Base-by-base conservation (phyloP, 2,888 invertebrate species). In the Yponomeuta sedellus region DNA sequence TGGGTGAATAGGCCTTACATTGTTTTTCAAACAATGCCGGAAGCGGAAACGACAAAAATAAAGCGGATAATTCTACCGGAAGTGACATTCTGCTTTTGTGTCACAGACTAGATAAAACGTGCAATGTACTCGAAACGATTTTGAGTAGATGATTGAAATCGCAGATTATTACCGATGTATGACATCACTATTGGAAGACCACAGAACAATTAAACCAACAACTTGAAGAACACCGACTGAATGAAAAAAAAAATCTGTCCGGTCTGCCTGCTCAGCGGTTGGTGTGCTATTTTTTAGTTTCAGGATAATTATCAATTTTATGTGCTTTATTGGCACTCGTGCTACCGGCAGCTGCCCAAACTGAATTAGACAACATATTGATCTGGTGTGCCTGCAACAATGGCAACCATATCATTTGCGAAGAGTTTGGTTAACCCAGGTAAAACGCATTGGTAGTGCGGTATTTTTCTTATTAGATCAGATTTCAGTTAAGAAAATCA, bases 351-450 rank as follows among this genome's bases (percentile, higher is more conserved):
- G 40, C 25, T 61, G 34, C 20, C 2, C 3, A 40, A 59, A 66
- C n/a, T 12, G 61, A 66, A 25, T 25, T 66, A 61, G 61, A 61
- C 61, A 66, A 67, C 64, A 68, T 71, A 66, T 71, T 69, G 75
- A 76, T 80, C 76, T 75, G 71, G 73, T 71, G 65, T 66, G 61
- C 65, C 67, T 66, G 65, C 20, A 68, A 77, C 69, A 73, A 90
- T 91, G 90, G 84, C 90, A 73, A 87, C 87, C 68, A 81, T 91
- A 79, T 80, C 89, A 65, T 84, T 89, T 72, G 90, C 89, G 62
- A 90, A 88, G 82, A 90, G 83, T 84, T 87, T 90, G 84, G 88
- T 91, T 83, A 90, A 80, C 79, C 90, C 90, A 83, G 90, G 90
- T 91, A 84, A 69, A 11, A 10, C 12, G 3, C 8, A 0, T 28